phyloP scores from a whole-genome alignment of 2,797 vertebrate species.

The Anas georgica region DNA sequence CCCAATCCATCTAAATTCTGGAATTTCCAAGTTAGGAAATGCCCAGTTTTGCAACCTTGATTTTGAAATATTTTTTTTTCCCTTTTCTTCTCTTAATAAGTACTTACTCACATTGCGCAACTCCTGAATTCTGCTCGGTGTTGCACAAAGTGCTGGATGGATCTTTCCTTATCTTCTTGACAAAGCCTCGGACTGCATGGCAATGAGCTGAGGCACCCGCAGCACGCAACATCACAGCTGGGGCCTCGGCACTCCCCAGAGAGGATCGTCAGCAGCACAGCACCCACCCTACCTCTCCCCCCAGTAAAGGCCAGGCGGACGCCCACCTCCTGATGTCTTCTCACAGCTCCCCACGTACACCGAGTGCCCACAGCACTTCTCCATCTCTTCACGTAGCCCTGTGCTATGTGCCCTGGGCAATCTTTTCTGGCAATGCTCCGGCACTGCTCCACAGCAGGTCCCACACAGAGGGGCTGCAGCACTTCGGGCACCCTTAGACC shows the following conservation, averaged over 20 bases:
- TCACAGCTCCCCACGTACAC: not conserved
- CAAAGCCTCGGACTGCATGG: not conserved
- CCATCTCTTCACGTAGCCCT: not conserved
- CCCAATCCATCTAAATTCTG: not conserved
- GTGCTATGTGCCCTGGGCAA: not conserved
- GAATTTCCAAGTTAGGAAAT: conserved; percentile 2
- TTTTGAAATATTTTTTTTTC: not conserved
- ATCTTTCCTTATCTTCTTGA: not conserved
- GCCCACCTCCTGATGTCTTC: not conserved
- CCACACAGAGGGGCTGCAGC: too few species aligned
- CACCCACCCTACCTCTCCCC: not conserved
- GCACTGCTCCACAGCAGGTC: not conserved
- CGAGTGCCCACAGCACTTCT: fast-evolving
- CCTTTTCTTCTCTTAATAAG: not conserved
- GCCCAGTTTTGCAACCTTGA: not conserved
- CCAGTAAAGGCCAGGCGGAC: not conserved
- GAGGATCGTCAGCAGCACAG: fast-evolving
- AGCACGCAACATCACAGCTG: not conserved
- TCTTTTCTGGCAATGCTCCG: not conserved
- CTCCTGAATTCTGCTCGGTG: not conserved
- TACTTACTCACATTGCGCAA: not conserved
- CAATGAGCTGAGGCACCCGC: not conserved
- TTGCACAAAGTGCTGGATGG: not conserved
- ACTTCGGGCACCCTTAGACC: too few species aligned
- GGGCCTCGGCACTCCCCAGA: not conserved